Base-by-base conservation (phyloP, 2,113 vertebrate genomes). In the Oreochromis tanganicae region DNA sequence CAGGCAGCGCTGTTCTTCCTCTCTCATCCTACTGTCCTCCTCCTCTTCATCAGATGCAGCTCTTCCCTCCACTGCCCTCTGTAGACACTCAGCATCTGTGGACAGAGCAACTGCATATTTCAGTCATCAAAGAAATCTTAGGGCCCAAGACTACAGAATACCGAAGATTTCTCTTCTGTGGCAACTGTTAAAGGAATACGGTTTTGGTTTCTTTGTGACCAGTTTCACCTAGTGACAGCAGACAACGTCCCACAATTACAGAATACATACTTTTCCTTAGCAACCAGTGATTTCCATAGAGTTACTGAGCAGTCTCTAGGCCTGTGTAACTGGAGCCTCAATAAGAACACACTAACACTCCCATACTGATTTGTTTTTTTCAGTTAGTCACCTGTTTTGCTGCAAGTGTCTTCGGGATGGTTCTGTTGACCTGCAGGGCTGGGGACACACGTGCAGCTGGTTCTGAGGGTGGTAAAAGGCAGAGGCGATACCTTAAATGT, bases 41-140 rank as follows among this genome's bases (percentile, higher is more conserved):
- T 97, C 96, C 43, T 97, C 97, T 82, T 97, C 96, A 71, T 97
- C 97, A 3, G 96, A 97, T 4, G 96, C 96, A 32, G 96, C 97
- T 66, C 83, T 94, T 3, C 97, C 96, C 85, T 97, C 97, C 50
- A 97, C 97, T 5, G 96, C 96, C 56, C 97, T 95, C 90, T 96
- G 96, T 7, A 97, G 93, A 84, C 91, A 89, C 81, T 95, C 96
- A 12, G 91, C 94, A 85, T 91, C 94, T 94, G 91, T 2, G 81
- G 13, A 57, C 56, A 80, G 19, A 48, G 9, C 16, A 19, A 5
- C 1, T 32, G 4, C 36, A 52, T 12, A 5, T n/a, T 61, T 61
- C n/a, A 48, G 11, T 55, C 8, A 29, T 29, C 13, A 48, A 9
- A 16, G 43, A 8, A 27, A 19, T 16, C 71, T 32, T 8, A 32